Percentiles rank a stretch among this genome's conserved stretches.
Conservation (phyloP, 2,113 vertebrate species). For the Chitala chitala region DNA sequence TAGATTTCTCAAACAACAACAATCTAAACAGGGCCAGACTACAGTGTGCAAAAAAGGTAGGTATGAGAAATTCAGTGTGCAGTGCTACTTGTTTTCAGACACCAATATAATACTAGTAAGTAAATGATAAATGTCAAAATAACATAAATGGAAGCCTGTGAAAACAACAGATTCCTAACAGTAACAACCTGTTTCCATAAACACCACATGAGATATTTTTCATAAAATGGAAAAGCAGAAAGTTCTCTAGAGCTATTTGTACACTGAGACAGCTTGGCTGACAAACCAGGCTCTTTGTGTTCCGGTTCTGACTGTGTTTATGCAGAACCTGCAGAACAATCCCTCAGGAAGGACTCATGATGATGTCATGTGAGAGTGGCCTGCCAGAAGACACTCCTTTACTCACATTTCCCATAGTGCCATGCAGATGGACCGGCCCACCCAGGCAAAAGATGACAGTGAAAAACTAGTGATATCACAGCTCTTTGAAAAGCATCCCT, state of each 20-base stretch:
- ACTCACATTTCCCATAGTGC: neutral
- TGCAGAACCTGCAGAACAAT: conserved; percentile 33
- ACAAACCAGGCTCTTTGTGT: neutral
- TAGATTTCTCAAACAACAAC: no score
- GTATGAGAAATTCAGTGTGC: no score
- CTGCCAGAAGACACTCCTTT: conserved; percentile 4
- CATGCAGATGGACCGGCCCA: neutral
- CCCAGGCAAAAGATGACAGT: neutral
- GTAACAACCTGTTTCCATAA: no score
- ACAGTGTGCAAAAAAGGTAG: no score
- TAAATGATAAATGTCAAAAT: no score
- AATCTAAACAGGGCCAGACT: no score
- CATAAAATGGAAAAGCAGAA: no score
- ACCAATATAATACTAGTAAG: no score
- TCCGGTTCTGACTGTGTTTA: conserved; percentile 29
- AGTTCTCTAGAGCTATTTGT: neutral
- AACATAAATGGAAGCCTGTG: no score
- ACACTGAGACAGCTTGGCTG: conserved; percentile 1
- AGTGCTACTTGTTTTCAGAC: no score
- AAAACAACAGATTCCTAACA: neutral
- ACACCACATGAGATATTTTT: no score
- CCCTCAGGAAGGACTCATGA: conserved; percentile 28
- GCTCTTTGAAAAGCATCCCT: neutral
- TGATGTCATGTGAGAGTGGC: conserved; percentile 31
- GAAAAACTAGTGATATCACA: no score